These are phyloP conservation scores for Cheirogaleus major DNA, from an alignment of 2,797 vertebrate genomes.

Conservation along the genomic window DNA sequence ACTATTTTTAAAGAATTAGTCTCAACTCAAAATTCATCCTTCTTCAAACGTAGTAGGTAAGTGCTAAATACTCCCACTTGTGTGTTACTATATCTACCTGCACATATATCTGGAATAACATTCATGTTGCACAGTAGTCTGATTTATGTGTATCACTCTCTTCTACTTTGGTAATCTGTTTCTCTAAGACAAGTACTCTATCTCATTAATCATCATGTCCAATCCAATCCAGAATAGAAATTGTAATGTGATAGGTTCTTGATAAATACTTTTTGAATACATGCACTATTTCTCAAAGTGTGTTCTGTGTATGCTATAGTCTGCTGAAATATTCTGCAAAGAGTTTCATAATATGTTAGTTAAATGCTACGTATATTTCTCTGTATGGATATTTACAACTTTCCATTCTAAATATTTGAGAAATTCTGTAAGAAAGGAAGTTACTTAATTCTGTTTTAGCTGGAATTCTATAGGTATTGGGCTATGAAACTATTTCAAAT, in stretches of 20 bases:
- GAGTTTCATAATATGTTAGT: background rate
- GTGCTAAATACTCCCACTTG: background rate
- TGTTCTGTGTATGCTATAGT: background rate
- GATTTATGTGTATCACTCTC: background rate
- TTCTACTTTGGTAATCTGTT: background rate
- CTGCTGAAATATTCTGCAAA: background rate
- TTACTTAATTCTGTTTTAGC: background rate
- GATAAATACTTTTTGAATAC: background rate
- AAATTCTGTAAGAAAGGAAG: background rate
- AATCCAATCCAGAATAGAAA: background rate
- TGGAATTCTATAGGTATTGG: background rate
- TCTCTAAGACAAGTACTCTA: background rate
- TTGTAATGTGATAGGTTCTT: background rate
- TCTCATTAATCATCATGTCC: background rate
- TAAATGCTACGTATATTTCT: background rate
- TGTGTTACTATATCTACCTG: background rate
- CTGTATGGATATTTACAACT: constrained; percentile 25
- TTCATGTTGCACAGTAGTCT: background rate
- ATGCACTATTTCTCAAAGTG: background rate
- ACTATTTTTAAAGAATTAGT: background rate
- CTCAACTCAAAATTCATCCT: background rate
- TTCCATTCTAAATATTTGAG: background rate
- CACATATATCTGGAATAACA: background rate
- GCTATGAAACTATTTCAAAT: background rate
- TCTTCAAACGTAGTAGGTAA: background rate